These are phyloP conservation scores for Ciconia boyciana DNA, from an alignment of 2,113 vertebrate species.

Conservation along the genomic window DNA sequence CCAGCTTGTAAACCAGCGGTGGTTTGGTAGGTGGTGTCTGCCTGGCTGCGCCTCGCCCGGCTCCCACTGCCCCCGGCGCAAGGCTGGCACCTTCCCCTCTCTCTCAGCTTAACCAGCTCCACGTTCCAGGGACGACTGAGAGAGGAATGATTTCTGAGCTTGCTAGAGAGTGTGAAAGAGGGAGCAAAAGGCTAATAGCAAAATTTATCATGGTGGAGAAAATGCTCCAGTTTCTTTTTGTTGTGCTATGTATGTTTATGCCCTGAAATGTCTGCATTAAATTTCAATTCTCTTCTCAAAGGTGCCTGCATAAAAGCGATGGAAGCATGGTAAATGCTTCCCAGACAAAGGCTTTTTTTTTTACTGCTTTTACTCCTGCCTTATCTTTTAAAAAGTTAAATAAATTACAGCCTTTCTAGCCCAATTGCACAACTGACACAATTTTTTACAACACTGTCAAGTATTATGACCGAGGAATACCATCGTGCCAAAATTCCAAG, in stretches of 20 bases:
- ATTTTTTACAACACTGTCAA: background rate
- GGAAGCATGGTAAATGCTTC: background rate
- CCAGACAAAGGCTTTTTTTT: background rate
- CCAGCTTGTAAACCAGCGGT: background rate
- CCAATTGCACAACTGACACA: background rate
- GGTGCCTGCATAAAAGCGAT: background rate
- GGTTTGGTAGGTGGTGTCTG: background rate
- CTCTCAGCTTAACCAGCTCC: background rate
- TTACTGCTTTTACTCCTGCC: background rate
- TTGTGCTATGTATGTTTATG: background rate
- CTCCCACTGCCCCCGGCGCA: background rate
- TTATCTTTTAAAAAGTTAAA: background rate
- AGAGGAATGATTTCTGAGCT: background rate
- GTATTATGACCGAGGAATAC: background rate
- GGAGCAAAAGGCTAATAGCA: background rate
- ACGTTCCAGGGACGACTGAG: fast-evolving
- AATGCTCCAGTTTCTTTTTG: background rate
- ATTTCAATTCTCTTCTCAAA: background rate
- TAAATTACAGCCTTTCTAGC: background rate
- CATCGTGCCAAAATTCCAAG: background rate
- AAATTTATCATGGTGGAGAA: background rate
- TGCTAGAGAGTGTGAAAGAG: background rate
- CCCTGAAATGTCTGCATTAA: background rate
- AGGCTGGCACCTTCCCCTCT: background rate
- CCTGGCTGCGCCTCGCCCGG: fast-evolving